Percentiles rank a stretch among this genome's conserved stretches.
Evolutionary conservation across 2,888 invertebrate species (phyloP).

Genomic region (Leptinotarsa haldemani): DNA sequence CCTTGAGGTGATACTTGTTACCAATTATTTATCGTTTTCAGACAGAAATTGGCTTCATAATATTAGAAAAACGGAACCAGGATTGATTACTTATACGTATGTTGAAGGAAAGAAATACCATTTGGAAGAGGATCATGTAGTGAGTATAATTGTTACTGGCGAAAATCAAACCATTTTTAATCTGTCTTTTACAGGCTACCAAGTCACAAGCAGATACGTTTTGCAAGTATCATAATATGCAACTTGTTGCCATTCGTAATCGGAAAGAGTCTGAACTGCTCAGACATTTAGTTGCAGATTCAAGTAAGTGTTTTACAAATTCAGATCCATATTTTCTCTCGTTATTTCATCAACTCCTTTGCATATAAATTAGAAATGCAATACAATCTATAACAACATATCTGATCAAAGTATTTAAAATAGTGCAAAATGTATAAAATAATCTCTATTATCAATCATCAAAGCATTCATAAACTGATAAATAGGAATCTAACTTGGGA

Average conservation of each 20-base stretch:
- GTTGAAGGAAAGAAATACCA: conserved; percentile 11
- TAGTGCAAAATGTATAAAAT: too few relatives aligned
- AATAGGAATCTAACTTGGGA: too few relatives aligned
- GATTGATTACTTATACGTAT: not conserved
- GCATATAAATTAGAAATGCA: too few relatives aligned
- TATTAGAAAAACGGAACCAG: not conserved
- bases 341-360: too few relatives aligned
- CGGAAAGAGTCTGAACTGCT: not conserved
- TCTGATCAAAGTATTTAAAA: too few relatives aligned
- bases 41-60: not conserved
- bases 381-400: too few relatives aligned
- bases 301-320: not conserved
- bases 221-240: conserved; percentile 14
- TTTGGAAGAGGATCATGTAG: conserved; percentile 11
- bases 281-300: not conserved
- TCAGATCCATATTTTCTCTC: too few relatives aligned
- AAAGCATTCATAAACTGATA: too few relatives aligned
- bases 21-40: not conserved
- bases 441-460: too few relatives aligned
- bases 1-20: too few relatives aligned
- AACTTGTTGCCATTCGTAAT: conserved; percentile 6
- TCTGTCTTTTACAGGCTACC: not conserved
- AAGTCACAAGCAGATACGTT: not conserved
- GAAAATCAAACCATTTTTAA: too few relatives aligned
- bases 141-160: not conserved